Evolutionary conservation across 1,140 invertebrate species (phyloP).

Genomic region (Pararge aegeria): DNA sequence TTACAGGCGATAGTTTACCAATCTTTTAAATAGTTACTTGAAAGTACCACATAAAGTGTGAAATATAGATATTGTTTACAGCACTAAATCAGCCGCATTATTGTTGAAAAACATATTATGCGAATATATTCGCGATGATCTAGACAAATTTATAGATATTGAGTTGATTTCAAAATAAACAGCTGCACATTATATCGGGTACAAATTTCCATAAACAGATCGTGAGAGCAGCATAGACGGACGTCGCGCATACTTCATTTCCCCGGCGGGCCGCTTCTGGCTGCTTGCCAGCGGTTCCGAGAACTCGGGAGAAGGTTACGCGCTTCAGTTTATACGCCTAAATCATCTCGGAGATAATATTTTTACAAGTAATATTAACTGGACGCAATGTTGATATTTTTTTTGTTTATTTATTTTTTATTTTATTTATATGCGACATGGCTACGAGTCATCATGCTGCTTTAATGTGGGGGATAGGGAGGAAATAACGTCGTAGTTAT

Average conservation of each 20-base stretch:
- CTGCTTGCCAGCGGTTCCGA: conserved; percentile 64
- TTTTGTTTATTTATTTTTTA: no score
- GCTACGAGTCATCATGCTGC: no score
- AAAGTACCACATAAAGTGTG: no score
- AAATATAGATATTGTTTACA: conserved; percentile 36
- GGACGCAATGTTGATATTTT: conserved; percentile 4
- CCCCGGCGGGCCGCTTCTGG: conserved; percentile 56
- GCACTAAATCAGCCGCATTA: conserved; percentile 40
- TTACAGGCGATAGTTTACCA: no score
- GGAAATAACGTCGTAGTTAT: no score
- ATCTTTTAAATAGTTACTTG: no score
- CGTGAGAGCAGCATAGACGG: conserved; percentile 61
- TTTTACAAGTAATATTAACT: conserved; percentile 54
- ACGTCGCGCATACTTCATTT: conserved; percentile 67
- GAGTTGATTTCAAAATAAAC: conserved; percentile 52
- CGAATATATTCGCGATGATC: conserved; percentile 30
- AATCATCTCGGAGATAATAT: conserved; percentile 66
- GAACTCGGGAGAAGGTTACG: conserved; percentile 72
- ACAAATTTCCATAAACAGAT: conserved; percentile 69
- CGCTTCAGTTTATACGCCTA: conserved; percentile 71
- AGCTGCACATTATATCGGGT: conserved; percentile 48
- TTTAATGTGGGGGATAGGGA: no score
- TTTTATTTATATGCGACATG: no score
- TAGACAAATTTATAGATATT: conserved; percentile 45
- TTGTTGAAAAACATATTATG: no score